These are phyloP conservation scores for Gryon sp. DNA, from an alignment of 1,140 invertebrate genomes.

Conservation along the genomic window DNA sequence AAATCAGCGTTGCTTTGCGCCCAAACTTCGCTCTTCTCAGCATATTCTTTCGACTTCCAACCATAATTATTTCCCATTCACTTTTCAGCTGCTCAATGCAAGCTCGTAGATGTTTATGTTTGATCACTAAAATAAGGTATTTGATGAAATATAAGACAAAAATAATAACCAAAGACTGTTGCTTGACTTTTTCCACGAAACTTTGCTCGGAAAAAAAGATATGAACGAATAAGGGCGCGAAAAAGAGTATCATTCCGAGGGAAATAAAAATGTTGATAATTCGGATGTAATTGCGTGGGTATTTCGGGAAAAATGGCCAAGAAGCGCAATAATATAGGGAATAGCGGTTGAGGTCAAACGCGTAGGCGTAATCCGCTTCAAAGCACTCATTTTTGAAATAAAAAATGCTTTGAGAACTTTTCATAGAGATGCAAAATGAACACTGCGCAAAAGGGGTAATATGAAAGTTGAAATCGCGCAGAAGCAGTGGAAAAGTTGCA, in stretches of 20 bases:
- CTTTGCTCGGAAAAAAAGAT: not conserved
- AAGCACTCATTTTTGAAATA: not conserved
- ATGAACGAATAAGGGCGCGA: slow-evolving; percentile 9
- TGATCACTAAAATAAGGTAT: not conserved
- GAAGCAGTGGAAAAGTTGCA: too few species aligned
- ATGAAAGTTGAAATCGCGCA: too few species aligned
- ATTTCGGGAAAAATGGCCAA: slow-evolving; percentile 17
- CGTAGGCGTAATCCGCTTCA: not conserved
- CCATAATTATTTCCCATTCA: slow-evolving; percentile 16
- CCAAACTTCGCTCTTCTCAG: slow-evolving; percentile 8
- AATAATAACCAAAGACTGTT: not conserved
- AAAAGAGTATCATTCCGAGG: not conserved
- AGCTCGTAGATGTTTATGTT: not conserved
- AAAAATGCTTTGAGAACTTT: too few species aligned
- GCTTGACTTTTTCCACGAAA: not conserved
- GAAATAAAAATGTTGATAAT: slow-evolving; percentile 2
- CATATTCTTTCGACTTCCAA: slow-evolving; percentile 4
- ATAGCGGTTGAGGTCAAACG: not conserved
- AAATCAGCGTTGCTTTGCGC: not conserved
- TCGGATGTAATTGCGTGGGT: too few species aligned
- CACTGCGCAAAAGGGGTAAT: too few species aligned
- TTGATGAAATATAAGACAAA: not conserved
- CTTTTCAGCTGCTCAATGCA: slow-evolving; percentile 6
- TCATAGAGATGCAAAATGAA: too few species aligned
- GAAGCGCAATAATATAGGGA: slow-evolving; percentile 5